A percentile compares a stretch with the other conserved stretches of the same genome.
These are phyloP conservation scores for Temnothorax curvispinosus DNA, from an alignment of 1,140 invertebrate species.

Conservation along the genomic window DNA sequence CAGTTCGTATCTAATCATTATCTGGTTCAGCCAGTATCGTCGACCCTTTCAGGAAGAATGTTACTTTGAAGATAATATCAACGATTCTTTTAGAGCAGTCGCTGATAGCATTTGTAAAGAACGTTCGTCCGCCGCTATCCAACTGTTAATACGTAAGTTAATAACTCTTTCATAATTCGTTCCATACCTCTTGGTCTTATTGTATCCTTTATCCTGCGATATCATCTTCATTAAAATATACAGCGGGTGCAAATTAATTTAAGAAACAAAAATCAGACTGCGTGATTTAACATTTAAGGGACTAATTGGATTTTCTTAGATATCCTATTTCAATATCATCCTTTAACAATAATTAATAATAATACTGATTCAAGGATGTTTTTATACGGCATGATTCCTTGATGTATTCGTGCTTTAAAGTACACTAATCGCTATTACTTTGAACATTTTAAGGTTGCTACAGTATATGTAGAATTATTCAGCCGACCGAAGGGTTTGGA, in stretches of 20 bases:
- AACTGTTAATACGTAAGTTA: slow-evolving; percentile 10
- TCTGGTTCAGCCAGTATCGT: slow-evolving; percentile 33
- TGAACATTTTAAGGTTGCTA: background rate
- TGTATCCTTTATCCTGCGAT: background rate
- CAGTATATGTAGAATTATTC: background rate
- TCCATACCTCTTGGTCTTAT: background rate
- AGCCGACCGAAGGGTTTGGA: background rate
- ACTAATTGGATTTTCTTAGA: background rate
- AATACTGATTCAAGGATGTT: background rate
- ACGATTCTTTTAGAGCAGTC: slow-evolving; percentile 31
- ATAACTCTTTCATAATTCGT: slow-evolving; percentile 22
- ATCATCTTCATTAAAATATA: slow-evolving; percentile 22
- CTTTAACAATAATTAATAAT: background rate
- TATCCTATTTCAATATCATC: slow-evolving; percentile 7
- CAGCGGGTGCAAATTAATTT: background rate
- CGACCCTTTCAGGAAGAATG: slow-evolving; percentile 44
- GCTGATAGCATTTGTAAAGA: background rate
- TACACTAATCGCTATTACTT: background rate
- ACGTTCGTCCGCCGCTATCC: background rate
- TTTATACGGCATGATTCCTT: too few species aligned
- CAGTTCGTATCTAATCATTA: slow-evolving; percentile 36
- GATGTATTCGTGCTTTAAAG: background rate
- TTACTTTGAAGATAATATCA: slow-evolving; percentile 45
- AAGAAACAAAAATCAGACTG: background rate
- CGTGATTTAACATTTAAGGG: background rate